Evolutionary conservation across 2,797 vertebrate species (phyloP).

Genomic region (Platalea minor): DNA sequence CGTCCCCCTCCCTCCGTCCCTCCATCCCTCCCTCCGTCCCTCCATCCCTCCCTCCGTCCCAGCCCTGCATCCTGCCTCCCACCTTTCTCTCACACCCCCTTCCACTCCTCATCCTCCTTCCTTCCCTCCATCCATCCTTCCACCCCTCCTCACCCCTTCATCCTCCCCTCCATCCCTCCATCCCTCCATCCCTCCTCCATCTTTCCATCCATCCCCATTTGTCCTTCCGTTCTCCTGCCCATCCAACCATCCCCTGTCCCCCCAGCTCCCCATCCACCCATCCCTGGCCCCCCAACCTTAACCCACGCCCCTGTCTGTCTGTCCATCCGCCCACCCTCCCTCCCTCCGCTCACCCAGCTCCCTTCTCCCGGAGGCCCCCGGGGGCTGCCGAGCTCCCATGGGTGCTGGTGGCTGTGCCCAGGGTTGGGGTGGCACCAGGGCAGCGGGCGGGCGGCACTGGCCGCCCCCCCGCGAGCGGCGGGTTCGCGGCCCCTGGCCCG

Average conservation of each 20-base stretch:
- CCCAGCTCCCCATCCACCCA: not conserved
- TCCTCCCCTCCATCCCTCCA: not conserved
- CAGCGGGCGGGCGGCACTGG: not conserved
- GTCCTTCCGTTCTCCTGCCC: not conserved
- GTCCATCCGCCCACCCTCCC: not conserved
- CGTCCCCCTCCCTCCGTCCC: not conserved
- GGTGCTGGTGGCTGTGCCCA: not conserved
- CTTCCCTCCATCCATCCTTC: not conserved
- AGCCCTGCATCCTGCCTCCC: not conserved
- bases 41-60: not conserved
- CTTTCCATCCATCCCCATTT: not conserved
- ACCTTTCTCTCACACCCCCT: no score
- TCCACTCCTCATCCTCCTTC: not conserved
- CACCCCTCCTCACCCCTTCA: no score
- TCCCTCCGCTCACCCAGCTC: not conserved
- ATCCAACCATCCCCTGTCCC: no score
- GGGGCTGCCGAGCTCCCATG: no score
- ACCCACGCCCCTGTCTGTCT: not conserved
- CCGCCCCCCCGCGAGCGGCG: fast-evolving
- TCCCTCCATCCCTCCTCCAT: no score
- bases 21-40: not conserved
- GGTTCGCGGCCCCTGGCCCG: not conserved
- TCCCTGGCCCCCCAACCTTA: not conserved
- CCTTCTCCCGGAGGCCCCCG: fast-evolving
- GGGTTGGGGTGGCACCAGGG: not conserved